phyloP scores from a whole-genome alignment of 2,113 vertebrate species.

The Daboia siamensis region DNA sequence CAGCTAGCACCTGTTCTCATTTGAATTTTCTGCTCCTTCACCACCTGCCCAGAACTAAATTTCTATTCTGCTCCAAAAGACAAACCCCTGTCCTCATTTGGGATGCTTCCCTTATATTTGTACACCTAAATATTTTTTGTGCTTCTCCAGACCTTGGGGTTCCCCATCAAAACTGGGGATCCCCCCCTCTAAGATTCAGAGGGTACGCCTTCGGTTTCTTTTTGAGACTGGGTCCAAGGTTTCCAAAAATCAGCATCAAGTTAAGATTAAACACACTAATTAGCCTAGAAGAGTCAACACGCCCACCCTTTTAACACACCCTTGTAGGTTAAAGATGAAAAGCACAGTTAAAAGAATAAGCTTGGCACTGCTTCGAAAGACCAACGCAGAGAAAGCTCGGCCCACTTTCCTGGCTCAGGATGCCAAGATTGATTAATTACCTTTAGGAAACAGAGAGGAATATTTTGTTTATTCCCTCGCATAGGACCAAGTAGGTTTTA shows the following conservation, averaged over 20 bases:
- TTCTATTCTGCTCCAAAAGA: neutral
- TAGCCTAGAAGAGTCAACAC: neutral
- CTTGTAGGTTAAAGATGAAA: neutral
- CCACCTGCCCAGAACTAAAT: neutral
- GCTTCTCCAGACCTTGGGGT: neutral
- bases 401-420: neutral
- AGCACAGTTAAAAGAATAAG: neutral
- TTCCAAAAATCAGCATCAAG: neutral
- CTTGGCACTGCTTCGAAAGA: neutral
- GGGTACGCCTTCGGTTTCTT: neutral
- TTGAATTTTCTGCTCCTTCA: neutral
- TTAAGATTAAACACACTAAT: neutral
- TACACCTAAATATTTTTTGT: neutral
- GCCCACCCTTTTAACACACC: neutral
- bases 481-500: neutral
- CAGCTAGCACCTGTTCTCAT: neutral
- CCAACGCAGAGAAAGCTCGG: neutral
- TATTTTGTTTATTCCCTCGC: neutral
- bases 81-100: neutral
- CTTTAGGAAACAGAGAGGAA: neutral
- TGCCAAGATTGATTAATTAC: neutral
- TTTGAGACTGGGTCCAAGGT: neutral
- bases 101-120: neutral
- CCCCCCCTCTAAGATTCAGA: neutral
- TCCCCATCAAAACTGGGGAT: neutral